A percentile compares a stretch with the other conserved stretches of the same genome.
These are phyloP conservation scores for Tribolium madens DNA, from an alignment of 1,140 invertebrate genomes.

Conservation along the genomic window DNA sequence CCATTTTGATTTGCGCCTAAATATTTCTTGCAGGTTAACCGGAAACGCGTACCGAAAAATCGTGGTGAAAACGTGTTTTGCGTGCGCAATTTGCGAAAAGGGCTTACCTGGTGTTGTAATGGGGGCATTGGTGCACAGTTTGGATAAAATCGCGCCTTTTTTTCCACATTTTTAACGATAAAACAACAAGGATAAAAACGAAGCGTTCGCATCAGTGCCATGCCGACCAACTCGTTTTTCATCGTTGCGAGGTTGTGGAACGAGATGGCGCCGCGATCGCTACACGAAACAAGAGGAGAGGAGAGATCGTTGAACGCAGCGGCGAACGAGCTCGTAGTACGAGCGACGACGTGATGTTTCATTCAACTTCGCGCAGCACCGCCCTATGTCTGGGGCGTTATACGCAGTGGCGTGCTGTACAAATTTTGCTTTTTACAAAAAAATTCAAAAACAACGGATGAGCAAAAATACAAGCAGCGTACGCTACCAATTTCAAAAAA, in stretches of 20 bases:
- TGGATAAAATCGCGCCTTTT: conserved; percentile 43
- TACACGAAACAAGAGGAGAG: conserved; percentile 17
- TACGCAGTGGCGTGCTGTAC: neutral
- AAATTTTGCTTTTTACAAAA: neutral
- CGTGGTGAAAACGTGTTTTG: neutral
- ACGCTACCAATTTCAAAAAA: no score
- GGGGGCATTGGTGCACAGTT: neutral
- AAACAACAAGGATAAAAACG: conserved; percentile 53
- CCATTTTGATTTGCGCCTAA: conserved; percentile 63
- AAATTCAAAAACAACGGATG: neutral
- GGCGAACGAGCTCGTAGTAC: conserved; percentile 53
- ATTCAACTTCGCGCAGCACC: conserved; percentile 60
- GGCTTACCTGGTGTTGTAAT: neutral
- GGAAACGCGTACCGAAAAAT: conserved; percentile 55
- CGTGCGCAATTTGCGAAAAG: neutral
- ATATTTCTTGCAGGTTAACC: conserved; percentile 62
- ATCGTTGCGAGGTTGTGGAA: conserved; percentile 46
- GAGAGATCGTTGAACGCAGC: conserved; percentile 58
- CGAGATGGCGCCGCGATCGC: conserved; percentile 53
- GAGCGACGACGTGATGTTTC: conserved; percentile 54
- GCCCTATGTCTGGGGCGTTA: conserved; percentile 57
- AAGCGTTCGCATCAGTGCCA: conserved; percentile 51
- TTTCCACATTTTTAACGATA: conserved; percentile 36
- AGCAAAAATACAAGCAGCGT: no score
- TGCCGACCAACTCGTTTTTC: conserved; percentile 56